These are phyloP conservation scores for Caenorhabditis elegans DNA, from an alignment of 1,140 invertebrate genomes.

Conservation along the genomic window DNA sequence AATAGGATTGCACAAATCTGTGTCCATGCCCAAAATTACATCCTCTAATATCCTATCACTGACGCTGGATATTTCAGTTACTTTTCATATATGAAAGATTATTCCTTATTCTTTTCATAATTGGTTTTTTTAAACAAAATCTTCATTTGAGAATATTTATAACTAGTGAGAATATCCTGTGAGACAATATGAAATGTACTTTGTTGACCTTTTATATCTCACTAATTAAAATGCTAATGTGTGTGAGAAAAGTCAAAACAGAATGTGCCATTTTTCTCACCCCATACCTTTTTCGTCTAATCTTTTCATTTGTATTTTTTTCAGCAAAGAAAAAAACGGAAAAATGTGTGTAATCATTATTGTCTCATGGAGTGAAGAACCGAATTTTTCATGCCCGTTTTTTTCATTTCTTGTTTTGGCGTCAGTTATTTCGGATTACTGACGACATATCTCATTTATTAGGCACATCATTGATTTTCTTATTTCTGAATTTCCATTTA, in stretches of 20 bases:
- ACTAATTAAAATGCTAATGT: too few species aligned
- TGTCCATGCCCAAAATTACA: neutral
- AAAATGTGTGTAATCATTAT: neutral
- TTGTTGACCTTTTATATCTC: neutral
- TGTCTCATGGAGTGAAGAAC: neutral
- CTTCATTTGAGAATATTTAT: too few species aligned
- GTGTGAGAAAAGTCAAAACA: too few species aligned
- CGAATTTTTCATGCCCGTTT: neutral
- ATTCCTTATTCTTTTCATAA: neutral
- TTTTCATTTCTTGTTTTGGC: neutral
- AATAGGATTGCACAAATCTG: constrained; percentile 4
- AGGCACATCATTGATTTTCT: neutral
- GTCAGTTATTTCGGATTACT: constrained; percentile 1
- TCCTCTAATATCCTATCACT: neutral
- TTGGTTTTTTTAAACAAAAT: neutral
- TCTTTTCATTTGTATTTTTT: neutral
- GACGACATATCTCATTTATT: constrained; percentile 1
- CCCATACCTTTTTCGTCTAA: neutral
- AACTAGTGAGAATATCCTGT: too few species aligned
- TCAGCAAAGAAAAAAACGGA: too few species aligned
- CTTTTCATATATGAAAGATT: too few species aligned
- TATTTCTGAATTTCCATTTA: too few species aligned
- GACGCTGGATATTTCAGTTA: too few species aligned
- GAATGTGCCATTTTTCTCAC: neutral
- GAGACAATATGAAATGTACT: neutral